Base-by-base conservation (phyloP, 2,113 vertebrate species). In the Coreoperca whiteheadi region DNA sequence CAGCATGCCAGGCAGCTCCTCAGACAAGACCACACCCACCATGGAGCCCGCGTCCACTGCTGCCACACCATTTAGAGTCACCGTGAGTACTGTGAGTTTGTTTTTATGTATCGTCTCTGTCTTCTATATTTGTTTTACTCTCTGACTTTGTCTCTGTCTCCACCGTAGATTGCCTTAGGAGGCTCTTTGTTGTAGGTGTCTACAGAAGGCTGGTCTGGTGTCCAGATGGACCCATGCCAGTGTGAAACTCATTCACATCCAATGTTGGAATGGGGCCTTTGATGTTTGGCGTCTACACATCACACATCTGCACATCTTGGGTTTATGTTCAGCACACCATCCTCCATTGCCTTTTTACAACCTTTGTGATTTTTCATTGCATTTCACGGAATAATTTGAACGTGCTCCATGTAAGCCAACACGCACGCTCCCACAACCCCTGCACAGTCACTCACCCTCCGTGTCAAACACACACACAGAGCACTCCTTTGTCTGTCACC, bases 31-130 rank as follows among this genome's bases (percentile, higher is more conserved):
- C 93, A 93, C 91, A 3, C 79, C 97, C 92, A 11, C 89, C 91
- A 98, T 98, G 97, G 98, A 99, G 92, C 92, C 97, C 1, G 73
- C 97, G 0, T 91, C 97, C 2, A 90, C 96, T 1, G 88, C 96
- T 0, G 91, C 97, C 1, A 95, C 98, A 0, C 97, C 98, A 5
- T 99, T 99, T 95, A 94, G 98, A 30, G 98, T 99, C 94, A 99
- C 98, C 93, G 97, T 99, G 93, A 97, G 88, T 94, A 83, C 87
- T 88, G 89, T 91, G 86, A 91, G 90, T 94, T 39, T 50, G 54
- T 51, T 65, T 75, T 69, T n/a, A 54, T 34, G 50, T 70, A 10
- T 8, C n/a, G 8, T 76, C 66, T 43, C 25, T 25, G 9, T 75
- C 65, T 37, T 77, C 48, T 69, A 14, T 41, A 0, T 70, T 37